Percentiles rank a stretch among this genome's conserved stretches.
Conservation (phyloP, 2,113 vertebrate species). For the Carettochelys insculpta region DNA sequence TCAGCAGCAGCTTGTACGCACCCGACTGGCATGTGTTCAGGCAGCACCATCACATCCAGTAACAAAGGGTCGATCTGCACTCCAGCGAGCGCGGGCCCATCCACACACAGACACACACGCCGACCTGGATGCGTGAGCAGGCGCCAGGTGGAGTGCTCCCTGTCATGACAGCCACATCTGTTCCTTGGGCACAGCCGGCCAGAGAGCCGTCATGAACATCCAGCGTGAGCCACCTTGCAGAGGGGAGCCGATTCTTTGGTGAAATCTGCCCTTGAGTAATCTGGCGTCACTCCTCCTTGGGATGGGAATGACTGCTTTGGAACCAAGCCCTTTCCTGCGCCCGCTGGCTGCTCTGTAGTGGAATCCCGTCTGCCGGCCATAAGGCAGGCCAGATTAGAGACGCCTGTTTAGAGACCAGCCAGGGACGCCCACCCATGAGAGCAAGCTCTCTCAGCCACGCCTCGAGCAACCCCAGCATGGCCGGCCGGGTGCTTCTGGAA, state of each 20-base stretch:
- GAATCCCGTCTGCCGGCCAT: background rate
- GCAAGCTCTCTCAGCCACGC: background rate
- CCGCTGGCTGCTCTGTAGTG: background rate
- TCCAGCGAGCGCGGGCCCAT: rapidly evolving
- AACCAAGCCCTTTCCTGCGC: background rate
- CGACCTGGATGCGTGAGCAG: no score
- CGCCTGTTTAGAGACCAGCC: no score
- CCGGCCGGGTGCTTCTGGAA: background rate
- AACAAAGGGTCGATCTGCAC: background rate
- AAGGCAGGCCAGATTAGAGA: background rate
- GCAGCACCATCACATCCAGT: background rate
- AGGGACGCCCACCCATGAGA: background rate
- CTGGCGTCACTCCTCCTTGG: background rate
- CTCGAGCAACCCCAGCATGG: no score
- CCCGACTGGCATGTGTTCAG: background rate
- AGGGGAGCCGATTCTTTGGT: background rate
- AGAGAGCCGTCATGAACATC: no score
- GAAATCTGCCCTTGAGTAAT: background rate
- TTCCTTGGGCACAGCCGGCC: background rate
- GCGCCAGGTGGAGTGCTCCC: background rate
- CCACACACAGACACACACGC: no score
- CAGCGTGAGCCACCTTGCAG: background rate
- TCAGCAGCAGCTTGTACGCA: rapidly evolving
- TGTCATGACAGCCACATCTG: background rate
- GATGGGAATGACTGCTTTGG: background rate